Conservation (phyloP, 1,140 invertebrate genomes). For the Drosophila mauritiana region DNA sequence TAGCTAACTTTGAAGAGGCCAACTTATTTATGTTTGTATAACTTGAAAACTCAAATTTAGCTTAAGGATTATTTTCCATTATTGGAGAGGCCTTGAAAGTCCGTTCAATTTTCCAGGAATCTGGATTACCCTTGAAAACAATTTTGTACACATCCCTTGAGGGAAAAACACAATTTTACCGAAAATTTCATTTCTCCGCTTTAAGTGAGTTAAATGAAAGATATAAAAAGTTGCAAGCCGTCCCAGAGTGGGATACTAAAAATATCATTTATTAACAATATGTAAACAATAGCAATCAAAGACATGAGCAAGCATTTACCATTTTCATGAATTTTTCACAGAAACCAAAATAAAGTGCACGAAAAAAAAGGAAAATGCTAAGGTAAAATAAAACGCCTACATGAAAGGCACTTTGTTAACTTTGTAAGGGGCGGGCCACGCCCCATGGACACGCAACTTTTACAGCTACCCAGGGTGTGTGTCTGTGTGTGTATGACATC, state of each 20-base stretch:
- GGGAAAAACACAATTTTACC: neutral
- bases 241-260: conserved; percentile 26
- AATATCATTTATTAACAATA: conserved; percentile 60
- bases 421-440: conserved; percentile 9
- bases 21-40: neutral
- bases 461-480: conserved; percentile 8
- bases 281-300: conserved; percentile 28
- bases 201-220: conserved; percentile 19
- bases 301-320: conserved; percentile 34
- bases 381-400: conserved; percentile 27
- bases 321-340: conserved; percentile 35
- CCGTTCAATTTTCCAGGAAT: neutral
- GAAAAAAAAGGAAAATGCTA: conserved; percentile 36
- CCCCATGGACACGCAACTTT: conserved; percentile 1
- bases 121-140: conserved; percentile 16
- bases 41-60: neutral
- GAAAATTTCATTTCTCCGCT: conserved; percentile 23
- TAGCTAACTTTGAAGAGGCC: too few species aligned
- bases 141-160: conserved; percentile 5
- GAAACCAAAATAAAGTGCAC: conserved; percentile 29
- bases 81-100: neutral
- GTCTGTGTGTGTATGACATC: conserved; percentile 1
- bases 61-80: too few species aligned
- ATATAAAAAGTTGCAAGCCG: neutral
- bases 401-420: conserved; percentile 48